Percentiles rank a stretch among this genome's conserved stretches.
These are phyloP conservation scores for Ursus arctos DNA, from an alignment of 2,113 vertebrate genomes.

Conservation along the genomic window DNA sequence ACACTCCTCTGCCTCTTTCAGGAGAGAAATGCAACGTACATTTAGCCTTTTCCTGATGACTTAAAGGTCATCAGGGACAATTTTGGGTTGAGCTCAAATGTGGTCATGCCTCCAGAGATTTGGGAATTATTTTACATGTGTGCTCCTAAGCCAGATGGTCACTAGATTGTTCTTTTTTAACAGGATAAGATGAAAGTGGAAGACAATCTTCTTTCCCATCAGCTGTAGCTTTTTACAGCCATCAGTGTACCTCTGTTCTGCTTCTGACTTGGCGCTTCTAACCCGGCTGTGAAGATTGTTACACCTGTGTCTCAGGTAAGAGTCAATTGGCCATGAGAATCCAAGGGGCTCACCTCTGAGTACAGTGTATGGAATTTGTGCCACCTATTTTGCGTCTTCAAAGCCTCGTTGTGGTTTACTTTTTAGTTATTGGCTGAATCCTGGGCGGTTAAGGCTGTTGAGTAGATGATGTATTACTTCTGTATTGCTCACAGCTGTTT, in stretches of 20 bases:
- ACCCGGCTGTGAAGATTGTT: neutral
- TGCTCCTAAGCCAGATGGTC: neutral
- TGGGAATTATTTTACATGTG: neutral
- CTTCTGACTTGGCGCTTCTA: neutral
- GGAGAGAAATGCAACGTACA: neutral
- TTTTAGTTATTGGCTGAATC: neutral
- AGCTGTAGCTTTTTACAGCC: neutral
- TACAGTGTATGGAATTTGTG: neutral
- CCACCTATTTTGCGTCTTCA: neutral
- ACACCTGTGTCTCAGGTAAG: neutral
- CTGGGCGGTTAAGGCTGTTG: neutral
- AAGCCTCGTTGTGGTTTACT: neutral
- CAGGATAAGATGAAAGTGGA: neutral
- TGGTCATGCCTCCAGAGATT: neutral
- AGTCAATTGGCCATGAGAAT: neutral
- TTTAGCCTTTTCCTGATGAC: neutral
- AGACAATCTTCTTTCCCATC: neutral
- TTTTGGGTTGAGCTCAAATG: neutral
- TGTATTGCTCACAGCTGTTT: slow-evolving; percentile 10
- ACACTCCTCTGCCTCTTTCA: neutral
- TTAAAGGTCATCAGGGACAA: neutral
- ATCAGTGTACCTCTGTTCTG: neutral
- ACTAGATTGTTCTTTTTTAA: neutral
- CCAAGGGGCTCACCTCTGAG: neutral
- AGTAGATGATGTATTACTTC: neutral